These are phyloP conservation scores for Oreochromis spilurus DNA, from an alignment of 2,113 vertebrate genomes.

Conservation along the genomic window DNA sequence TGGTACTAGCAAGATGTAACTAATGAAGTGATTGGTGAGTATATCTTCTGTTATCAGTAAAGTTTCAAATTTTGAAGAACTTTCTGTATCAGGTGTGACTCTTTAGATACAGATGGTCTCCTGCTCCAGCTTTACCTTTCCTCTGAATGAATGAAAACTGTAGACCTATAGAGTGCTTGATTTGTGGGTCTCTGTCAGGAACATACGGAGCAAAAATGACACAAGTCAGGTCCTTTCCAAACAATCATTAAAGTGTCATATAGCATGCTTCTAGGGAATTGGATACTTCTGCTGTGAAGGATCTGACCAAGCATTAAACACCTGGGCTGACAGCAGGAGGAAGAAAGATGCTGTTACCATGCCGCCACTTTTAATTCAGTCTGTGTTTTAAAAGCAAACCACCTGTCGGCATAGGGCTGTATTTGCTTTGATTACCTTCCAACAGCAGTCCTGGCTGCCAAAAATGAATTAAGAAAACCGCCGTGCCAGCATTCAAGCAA, in stretches of 20 bases:
- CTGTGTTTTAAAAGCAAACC: neutral
- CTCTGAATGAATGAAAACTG: neutral
- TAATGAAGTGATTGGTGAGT: neutral
- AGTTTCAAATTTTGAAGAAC: neutral
- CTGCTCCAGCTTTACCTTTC: neutral
- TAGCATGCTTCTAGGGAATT: neutral
- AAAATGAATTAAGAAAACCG: neutral
- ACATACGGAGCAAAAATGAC: neutral
- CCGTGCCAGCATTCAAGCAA: neutral
- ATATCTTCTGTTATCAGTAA: neutral
- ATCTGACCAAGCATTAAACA: neutral
- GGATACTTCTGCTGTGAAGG: neutral
- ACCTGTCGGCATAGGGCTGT: neutral
- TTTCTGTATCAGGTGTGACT: neutral
- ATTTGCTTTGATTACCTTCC: neutral
- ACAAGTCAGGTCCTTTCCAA: neutral
- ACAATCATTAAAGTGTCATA: neutral
- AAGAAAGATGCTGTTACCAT: neutral
- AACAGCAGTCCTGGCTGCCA: neutral
- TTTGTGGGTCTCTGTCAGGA: neutral
- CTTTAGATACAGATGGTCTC: neutral
- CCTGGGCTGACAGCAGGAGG: neutral
- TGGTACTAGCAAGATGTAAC: neutral
- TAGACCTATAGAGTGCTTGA: neutral
- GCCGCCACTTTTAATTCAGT: neutral